These are phyloP conservation scores for Neotragus moschatus DNA, from an alignment of 2,113 vertebrate species.

Conservation along the genomic window DNA sequence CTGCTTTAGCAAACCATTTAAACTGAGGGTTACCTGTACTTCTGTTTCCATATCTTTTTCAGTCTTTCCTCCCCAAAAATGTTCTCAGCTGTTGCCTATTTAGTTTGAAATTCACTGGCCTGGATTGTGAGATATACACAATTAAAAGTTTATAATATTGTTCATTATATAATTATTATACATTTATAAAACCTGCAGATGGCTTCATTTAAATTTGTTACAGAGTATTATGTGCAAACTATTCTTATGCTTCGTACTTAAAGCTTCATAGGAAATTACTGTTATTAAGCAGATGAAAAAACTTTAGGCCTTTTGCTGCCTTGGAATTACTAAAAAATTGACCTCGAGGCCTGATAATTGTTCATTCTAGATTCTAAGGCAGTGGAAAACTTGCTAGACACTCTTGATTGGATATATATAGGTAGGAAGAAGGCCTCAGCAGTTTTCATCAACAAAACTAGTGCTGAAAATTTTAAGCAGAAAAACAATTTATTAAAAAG, in stretches of 20 bases:
- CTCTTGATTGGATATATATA: background rate
- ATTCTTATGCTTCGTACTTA: background rate
- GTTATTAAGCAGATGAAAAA: constrained; percentile 14
- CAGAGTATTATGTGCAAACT: background rate
- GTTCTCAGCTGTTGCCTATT: background rate
- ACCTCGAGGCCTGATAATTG: background rate
- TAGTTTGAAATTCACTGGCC: constrained; percentile 6
- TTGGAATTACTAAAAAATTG: constrained; percentile 15
- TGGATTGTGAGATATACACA: background rate
- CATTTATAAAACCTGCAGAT: background rate
- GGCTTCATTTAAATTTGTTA: background rate
- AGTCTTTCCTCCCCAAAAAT: background rate
- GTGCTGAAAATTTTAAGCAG: background rate
- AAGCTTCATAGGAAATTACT: background rate
- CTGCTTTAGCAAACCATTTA: background rate
- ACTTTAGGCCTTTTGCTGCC: background rate
- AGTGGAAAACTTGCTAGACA: background rate
- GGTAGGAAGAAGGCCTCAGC: background rate
- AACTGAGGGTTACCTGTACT: background rate
- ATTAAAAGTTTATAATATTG: background rate
- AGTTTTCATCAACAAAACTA: background rate
- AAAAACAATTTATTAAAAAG: constrained; percentile 40
- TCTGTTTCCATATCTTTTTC: background rate
- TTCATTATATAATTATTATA: background rate
- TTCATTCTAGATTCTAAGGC: constrained; percentile 12